Evolutionary conservation across 64 coral and sea anemone species (phyloP).

Genomic region (Trachythela sp.): DNA sequence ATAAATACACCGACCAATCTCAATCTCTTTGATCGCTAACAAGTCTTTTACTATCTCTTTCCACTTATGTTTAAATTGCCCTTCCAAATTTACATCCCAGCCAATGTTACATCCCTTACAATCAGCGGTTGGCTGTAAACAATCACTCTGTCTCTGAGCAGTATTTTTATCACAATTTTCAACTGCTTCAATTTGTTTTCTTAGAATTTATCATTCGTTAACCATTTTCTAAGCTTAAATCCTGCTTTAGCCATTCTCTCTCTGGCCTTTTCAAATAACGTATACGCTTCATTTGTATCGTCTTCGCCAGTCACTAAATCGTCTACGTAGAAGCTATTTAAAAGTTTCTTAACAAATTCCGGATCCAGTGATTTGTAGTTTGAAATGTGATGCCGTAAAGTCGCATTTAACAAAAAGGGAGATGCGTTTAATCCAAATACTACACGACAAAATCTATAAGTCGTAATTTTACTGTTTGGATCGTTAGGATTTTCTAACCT

Average conservation of each 20-base stretch:
- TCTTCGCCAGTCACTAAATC: conserved; percentile 35
- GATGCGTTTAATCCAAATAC: conserved; percentile 36
- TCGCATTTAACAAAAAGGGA: conserved; percentile 42
- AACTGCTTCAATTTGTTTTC: not conserved
- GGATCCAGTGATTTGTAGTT: conserved; percentile 3
- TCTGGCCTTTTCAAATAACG: conserved; percentile 24
- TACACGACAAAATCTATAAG: conserved; percentile 40
- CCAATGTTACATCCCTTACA: not conserved
- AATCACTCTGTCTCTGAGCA: not conserved
- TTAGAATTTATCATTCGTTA: conserved; percentile 17
- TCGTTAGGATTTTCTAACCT: conserved; percentile 19
- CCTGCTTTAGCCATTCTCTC: conserved; percentile 17
- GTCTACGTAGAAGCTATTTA: conserved; percentile 46
- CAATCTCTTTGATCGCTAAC: not conserved
- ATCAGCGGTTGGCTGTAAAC: not conserved
- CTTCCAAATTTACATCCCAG: not conserved
- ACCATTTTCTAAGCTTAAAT: conserved; percentile 44
- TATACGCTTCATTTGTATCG: not conserved
- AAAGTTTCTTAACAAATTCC: conserved; percentile 37
- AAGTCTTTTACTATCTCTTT: not conserved
- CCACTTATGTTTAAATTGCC: not conserved
- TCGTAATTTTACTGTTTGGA: not conserved
- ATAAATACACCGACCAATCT: no score
- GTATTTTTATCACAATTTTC: not conserved
- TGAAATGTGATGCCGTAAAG: conserved; percentile 29